Conservation (phyloP, 2,113 vertebrate genomes). For the Zapornia atra region DNA sequence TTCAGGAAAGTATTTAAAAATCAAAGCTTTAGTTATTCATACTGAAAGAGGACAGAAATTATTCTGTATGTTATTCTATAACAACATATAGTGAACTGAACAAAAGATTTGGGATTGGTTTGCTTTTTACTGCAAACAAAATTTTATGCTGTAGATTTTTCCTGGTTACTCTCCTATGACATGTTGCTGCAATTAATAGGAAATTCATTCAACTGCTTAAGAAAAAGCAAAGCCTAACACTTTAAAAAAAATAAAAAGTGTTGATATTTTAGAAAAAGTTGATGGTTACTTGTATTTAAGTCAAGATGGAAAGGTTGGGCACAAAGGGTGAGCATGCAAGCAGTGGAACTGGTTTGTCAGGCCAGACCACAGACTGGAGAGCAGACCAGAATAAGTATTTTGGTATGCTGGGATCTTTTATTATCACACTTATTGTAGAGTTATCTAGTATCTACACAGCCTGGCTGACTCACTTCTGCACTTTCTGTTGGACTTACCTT, state of each 20-base stretch:
- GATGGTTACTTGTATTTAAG: neutral
- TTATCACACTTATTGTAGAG: neutral
- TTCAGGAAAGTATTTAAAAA: neutral
- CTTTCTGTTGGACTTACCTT: neutral
- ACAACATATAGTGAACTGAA: neutral
- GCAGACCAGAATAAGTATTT: neutral
- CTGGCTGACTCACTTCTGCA: neutral
- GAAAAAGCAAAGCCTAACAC: neutral
- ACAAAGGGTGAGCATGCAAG: neutral
- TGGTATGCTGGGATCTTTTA: neutral
- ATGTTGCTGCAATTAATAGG: neutral
- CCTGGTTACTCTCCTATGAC: neutral
- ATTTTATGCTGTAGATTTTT: neutral
- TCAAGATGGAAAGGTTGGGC: neutral
- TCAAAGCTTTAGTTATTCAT: neutral
- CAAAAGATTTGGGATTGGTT: neutral
- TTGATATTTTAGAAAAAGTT: neutral
- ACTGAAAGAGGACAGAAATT: neutral
- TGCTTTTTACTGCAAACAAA: neutral
- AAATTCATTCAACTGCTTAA: neutral
- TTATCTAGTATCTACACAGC: neutral
- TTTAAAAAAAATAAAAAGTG: neutral
- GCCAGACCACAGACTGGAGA: neutral
- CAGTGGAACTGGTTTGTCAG: neutral
- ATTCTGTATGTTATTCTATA: neutral